Percentiles rank a stretch among this genome's conserved stretches.
Conservation (phyloP, 2,113 vertebrate species). For the Clarias batrachus region DNA sequence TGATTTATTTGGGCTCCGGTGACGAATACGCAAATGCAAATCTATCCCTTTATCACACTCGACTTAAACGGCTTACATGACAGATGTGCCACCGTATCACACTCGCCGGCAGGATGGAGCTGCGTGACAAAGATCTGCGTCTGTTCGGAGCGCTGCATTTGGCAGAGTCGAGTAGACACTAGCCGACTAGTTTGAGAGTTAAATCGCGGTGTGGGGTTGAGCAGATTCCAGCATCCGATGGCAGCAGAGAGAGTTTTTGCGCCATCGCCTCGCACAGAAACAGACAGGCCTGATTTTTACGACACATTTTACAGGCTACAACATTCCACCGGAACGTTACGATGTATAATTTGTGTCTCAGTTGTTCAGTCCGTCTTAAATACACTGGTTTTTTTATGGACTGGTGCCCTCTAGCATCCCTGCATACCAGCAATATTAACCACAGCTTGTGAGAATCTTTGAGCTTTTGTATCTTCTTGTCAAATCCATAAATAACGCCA, state of each 20-base stretch:
- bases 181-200: slow-evolving; percentile 5
- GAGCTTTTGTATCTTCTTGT: neutral
- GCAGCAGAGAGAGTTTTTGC: neutral
- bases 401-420: slow-evolving; percentile 27
- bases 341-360: slow-evolving; percentile 39
- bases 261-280: slow-evolving; percentile 3
- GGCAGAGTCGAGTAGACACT: neutral
- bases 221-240: neutral
- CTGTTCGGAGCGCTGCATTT: neutral
- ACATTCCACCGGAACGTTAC: slow-evolving; percentile 33
- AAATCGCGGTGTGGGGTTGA: neutral
- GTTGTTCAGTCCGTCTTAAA: neutral
- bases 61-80: slow-evolving; percentile 18
- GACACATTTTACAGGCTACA: slow-evolving; percentile 2
- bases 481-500: neutral
- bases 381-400: neutral
- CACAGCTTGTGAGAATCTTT: neutral
- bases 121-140: slow-evolving; percentile 11
- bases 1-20: neutral
- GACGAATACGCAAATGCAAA: slow-evolving; percentile 20
- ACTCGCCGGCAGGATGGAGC: slow-evolving; percentile 13
- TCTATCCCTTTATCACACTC: slow-evolving; percentile 35
- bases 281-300: slow-evolving; percentile 30
- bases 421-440: slow-evolving; percentile 9
- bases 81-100: slow-evolving; percentile 21